Conservation (phyloP, 2,888 invertebrate species). For the Scaptomyza reducta region DNA sequence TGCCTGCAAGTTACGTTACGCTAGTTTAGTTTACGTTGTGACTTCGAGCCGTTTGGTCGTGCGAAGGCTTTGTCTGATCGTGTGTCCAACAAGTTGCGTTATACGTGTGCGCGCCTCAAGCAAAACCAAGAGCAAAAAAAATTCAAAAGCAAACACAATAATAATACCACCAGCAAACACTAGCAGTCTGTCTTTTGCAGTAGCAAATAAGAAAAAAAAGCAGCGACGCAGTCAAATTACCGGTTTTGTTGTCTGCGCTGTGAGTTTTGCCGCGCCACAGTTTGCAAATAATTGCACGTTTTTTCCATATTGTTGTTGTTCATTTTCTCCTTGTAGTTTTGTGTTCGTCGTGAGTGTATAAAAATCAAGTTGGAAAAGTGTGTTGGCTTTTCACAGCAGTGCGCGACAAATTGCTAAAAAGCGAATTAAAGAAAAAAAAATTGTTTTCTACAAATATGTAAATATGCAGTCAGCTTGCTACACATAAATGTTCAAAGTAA, state of each 20-base stretch:
- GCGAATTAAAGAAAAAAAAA: conserved; percentile 1
- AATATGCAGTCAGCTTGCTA: conserved; percentile 26
- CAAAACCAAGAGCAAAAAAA: conserved; percentile 37
- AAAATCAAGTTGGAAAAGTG: conserved; percentile 69
- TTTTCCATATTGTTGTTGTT: conserved; percentile 38
- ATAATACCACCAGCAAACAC: conserved; percentile 11
- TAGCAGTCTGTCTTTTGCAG: conserved; percentile 40
- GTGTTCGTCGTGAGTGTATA: conserved; percentile 13
- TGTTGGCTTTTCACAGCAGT: conserved; percentile 60
- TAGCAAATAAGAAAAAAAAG: conserved; percentile 19
- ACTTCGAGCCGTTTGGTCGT: conserved; percentile 63
- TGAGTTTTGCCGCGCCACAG: conserved; percentile 65
- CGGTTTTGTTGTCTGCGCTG: conserved; percentile 68
- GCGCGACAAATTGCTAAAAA: conserved; percentile 2
- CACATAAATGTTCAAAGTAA: conserved; percentile 24
- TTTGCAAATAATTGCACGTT: conserved; percentile 65
- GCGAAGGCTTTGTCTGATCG: conserved; percentile 31
- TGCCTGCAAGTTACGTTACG: conserved; percentile 17
- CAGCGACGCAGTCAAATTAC: conserved; percentile 62
- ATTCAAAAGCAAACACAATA: conserved; percentile 35
- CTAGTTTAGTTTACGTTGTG: conserved; percentile 62
- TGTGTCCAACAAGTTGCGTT: conserved; percentile 34
- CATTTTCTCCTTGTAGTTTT: conserved; percentile 13
- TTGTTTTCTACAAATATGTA: conserved; percentile 4
- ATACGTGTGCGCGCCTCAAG: conserved; percentile 66